phyloP scores from a whole-genome alignment of 2,113 vertebrate species.

The Cichladusa arquata region DNA sequence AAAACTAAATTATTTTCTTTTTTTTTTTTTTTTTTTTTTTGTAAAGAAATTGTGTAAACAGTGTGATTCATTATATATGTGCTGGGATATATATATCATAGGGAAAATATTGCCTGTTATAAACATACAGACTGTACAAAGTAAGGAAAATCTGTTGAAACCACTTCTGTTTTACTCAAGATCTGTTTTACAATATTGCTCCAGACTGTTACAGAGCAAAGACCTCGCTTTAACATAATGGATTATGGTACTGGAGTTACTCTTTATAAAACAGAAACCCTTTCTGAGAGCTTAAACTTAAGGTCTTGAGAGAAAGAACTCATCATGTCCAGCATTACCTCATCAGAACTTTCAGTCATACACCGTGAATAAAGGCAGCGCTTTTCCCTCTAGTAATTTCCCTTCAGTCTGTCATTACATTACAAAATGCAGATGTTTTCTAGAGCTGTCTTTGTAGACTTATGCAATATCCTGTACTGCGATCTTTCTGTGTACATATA shows the following conservation, averaged over 20 bases:
- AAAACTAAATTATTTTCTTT: background rate
- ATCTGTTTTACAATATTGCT: background rate
- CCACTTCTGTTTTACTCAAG: slow-evolving; percentile 15
- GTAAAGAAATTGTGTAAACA: background rate
- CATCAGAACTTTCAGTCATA: background rate
- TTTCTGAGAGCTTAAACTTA: slow-evolving; percentile 19
- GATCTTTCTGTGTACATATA: background rate
- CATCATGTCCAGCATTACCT: background rate
- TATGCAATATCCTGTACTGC: background rate
- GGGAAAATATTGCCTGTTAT: slow-evolving; percentile 21
- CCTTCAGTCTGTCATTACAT: background rate
- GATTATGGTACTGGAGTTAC: background rate
- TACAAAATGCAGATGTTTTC: background rate
- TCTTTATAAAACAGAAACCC: background rate
- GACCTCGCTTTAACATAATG: background rate
- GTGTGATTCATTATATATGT: slow-evolving; percentile 16
- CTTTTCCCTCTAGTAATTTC: background rate
- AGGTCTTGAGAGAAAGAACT: slow-evolving; percentile 6
- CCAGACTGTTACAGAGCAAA: slow-evolving; percentile 11
- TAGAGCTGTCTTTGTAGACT: background rate
- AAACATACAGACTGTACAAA: slow-evolving; percentile 12
- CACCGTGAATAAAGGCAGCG: background rate
- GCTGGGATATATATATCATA: background rate
- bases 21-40: slow-evolving; percentile 25
- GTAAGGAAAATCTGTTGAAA: slow-evolving; percentile 5